Evolutionary conservation across 2,888 invertebrate genomes (phyloP), one percentile per base, ranked within the genome.

Genomic region (Athalia cordata): DNA sequence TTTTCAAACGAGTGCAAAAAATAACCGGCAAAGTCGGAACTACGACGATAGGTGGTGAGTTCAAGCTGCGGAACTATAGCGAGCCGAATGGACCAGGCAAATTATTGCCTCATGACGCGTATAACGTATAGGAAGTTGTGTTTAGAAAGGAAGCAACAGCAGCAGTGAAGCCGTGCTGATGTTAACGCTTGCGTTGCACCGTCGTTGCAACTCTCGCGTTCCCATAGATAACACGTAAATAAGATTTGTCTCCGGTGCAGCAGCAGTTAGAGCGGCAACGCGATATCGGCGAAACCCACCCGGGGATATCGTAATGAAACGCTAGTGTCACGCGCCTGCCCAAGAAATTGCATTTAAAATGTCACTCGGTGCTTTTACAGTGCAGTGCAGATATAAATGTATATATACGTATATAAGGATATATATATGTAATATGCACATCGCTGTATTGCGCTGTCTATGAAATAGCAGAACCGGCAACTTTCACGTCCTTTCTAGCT

Each of bases 91-190:
- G 68, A 15, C 68, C 13, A 29, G 59, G 15, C 47, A 59, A 57
- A 72, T 49, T 9, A 75, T 61, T 75, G 50, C 49, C 50, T 75
- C 52, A 50, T 29, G 62, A 64, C 9, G 47, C 43, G 43, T 43
- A 62, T 29, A 29, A 29, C 59, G 62, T 62, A 74, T 78, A 74
- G 66, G 78, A 78, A 76, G 75, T 78, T 43, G 78, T 66, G 74
- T 80, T 81, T 81, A 81, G 82, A 83, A 82, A 82, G 81, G 79
- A 81, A 82, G 81, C 78, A 74, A 78, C 79, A 62, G 66, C 55
- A 61, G 49, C 68, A 9, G 68, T 29, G 29, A 29, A 29, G 29
- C 29, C 29, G 29, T 29, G 29, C 29, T 29, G 29, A 29, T 29
- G 29, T 29, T 29, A 29, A 29, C 29, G 29, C 29, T 29, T 29